Conservation (phyloP, 1,140 invertebrate genomes). For the Gryllus bimaculatus region DNA sequence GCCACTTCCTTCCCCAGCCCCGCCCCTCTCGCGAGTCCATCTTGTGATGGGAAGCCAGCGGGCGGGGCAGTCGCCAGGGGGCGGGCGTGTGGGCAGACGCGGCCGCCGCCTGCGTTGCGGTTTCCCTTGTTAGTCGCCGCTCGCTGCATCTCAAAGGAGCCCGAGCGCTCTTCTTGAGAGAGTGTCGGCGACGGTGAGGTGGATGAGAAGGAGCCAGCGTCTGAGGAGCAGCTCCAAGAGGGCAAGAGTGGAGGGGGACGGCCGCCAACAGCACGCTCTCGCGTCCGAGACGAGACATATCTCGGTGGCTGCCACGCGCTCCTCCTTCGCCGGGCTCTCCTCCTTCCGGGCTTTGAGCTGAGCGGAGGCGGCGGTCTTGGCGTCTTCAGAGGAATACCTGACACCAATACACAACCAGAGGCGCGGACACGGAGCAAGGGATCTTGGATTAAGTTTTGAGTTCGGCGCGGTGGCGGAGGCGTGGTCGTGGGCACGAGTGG, state of each 20-base stretch:
- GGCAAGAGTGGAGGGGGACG: not conserved
- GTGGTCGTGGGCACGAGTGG: too few relatives aligned
- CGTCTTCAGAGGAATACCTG: not conserved
- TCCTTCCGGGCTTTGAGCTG: not conserved
- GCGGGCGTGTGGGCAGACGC: too few relatives aligned
- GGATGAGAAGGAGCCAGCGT: not conserved
- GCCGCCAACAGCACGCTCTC: not conserved
- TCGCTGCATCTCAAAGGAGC: constrained; percentile 2
- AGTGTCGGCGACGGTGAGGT: not conserved
- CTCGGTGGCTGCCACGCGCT: not conserved
- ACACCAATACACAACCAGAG: constrained; percentile 3
- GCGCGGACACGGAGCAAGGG: not conserved
- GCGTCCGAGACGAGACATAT: not conserved
- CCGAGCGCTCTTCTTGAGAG: not conserved
- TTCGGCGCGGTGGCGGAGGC: not conserved
- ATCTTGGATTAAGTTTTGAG: constrained; percentile 5
- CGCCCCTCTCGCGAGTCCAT: not conserved
- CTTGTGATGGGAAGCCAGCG: not conserved
- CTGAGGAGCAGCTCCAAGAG: not conserved
- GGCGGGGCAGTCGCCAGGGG: not conserved
- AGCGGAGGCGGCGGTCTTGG: not conserved
- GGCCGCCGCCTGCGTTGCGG: not conserved
- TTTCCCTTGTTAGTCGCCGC: not conserved
- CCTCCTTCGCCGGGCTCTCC: not conserved
- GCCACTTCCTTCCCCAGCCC: not conserved